Evolutionary conservation across 2,113 vertebrate genomes (phyloP).

Genomic region (Xenopus laevis): DNA sequence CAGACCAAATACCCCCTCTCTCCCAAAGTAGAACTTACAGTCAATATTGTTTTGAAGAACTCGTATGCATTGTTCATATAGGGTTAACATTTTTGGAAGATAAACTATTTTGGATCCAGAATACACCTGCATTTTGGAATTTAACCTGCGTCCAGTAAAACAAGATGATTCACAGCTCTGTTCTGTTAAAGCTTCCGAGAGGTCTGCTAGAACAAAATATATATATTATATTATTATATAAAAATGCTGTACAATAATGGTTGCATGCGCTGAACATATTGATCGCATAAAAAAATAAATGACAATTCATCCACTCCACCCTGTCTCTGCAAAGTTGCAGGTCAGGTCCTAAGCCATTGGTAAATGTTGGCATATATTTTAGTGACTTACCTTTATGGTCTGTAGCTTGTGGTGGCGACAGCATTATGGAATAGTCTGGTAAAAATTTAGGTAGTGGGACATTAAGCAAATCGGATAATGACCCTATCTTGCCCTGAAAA

Average conservation of each 20-base stretch:
- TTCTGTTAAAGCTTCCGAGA: slow-evolving; percentile 28
- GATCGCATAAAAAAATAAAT: too few species aligned
- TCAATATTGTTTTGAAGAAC: slow-evolving; percentile 85
- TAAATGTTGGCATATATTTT: too few species aligned
- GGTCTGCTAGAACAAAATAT: neutral
- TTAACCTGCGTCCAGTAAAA: slow-evolving; percentile 76
- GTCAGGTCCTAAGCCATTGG: too few species aligned
- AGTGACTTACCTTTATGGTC: slow-evolving; percentile 66
- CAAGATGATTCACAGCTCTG: slow-evolving; percentile 49
- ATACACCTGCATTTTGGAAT: slow-evolving; percentile 86
- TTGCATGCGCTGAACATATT: too few species aligned
- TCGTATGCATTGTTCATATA: slow-evolving; percentile 82
- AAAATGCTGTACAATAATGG: neutral
- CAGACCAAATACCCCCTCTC: too few species aligned
- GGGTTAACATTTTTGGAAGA: slow-evolving; percentile 76
- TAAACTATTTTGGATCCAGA: slow-evolving; percentile 73
- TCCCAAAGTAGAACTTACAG: slow-evolving; percentile 63
- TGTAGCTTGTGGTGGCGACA: slow-evolving; percentile 53
- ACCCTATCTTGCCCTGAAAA: slow-evolving; percentile 55
- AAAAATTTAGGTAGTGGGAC: slow-evolving; percentile 69
- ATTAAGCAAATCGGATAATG: slow-evolving; percentile 69
- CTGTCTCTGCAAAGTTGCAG: too few species aligned
- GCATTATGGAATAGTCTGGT: slow-evolving; percentile 59
- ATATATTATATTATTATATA: too few species aligned
- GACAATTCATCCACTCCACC: too few species aligned